Percentiles rank a stretch among this genome's conserved stretches.
These are phyloP conservation scores for Takifugu ocellatus DNA, from an alignment of 2,797 vertebrate genomes.

Conservation along the genomic window DNA sequence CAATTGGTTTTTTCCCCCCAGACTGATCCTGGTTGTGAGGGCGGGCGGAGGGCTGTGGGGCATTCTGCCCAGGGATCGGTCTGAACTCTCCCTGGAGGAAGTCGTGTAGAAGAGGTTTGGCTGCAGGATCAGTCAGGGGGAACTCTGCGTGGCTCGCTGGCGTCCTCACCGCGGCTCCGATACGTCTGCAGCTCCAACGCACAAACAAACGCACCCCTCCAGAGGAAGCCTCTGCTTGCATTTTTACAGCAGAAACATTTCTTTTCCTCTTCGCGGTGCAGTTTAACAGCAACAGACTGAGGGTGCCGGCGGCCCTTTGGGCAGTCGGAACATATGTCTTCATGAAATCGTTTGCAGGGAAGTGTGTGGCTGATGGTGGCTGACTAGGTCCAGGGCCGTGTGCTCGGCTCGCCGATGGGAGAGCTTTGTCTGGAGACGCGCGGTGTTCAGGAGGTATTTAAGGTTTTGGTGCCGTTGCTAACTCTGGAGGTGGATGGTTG, in stretches of 20 bases:
- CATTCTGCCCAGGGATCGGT: slow-evolving; percentile 29
- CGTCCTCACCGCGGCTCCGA: slow-evolving; percentile 36
- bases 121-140: slow-evolving; percentile 35
- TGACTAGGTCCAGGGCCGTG: too few species aligned
- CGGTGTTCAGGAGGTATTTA: neutral
- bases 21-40: slow-evolving; percentile 3
- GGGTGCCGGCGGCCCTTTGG: too few species aligned
- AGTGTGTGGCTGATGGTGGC: too few species aligned
- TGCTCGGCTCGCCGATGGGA: too few species aligned
- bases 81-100: slow-evolving; percentile 25
- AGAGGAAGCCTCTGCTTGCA: neutral
- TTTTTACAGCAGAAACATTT: too few species aligned
- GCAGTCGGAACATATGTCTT: too few species aligned
- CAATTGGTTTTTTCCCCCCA: slow-evolving; percentile 14
- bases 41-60: slow-evolving; percentile 1
- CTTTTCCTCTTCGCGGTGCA: too few species aligned
- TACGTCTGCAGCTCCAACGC: slow-evolving; percentile 6
- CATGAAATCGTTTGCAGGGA: too few species aligned
- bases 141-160: slow-evolving; percentile 25
- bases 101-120: slow-evolving; percentile 2
- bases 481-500: neutral
- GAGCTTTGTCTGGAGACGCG: neutral
- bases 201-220: neutral
- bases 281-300: too few species aligned
- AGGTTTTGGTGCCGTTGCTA: neutral